Evolutionary conservation across 2,888 invertebrate genomes (phyloP).

Genomic region (Pogonocherus hispidulus): DNA sequence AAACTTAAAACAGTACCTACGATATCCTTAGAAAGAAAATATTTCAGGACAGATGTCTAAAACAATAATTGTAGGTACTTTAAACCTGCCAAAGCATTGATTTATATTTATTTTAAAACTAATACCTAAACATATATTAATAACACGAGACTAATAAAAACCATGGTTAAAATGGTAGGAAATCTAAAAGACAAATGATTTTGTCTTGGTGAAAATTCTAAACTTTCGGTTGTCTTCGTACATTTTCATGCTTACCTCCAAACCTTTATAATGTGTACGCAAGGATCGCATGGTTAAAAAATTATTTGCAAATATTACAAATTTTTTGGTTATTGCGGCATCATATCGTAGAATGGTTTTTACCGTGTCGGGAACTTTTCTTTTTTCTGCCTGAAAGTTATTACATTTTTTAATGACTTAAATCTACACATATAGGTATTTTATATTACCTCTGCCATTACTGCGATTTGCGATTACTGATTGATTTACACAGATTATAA

Average conservation of each 20-base stretch:
- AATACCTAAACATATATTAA: no score
- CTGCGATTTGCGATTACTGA: no score
- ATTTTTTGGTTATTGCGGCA: constrained; percentile 70
- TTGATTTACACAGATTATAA: background rate
- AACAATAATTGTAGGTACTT: no score
- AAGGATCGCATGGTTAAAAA: constrained; percentile 70
- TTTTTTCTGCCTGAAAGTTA: constrained; percentile 54
- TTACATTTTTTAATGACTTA: background rate
- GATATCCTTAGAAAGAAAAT: no score
- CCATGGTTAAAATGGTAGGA: no score
- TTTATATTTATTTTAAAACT: no score
- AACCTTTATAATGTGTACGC: constrained; percentile 71
- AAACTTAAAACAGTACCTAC: no score
- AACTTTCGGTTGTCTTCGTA: background rate
- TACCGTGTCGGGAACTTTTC: constrained; percentile 69
- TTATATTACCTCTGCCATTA: background rate
- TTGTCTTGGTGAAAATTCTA: no score
- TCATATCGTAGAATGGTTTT: constrained; percentile 71
- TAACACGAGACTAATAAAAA: no score
- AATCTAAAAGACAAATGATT: no score
- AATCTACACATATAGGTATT: background rate
- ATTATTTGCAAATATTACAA: constrained; percentile 70
- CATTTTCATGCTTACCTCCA: constrained; percentile 69
- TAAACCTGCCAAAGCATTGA: no score
- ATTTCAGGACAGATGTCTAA: no score